A percentile compares a stretch with the other conserved stretches of the same genome.
Conservation (phyloP, 1,140 invertebrate species). For the Lasioglossum baleicum region DNA sequence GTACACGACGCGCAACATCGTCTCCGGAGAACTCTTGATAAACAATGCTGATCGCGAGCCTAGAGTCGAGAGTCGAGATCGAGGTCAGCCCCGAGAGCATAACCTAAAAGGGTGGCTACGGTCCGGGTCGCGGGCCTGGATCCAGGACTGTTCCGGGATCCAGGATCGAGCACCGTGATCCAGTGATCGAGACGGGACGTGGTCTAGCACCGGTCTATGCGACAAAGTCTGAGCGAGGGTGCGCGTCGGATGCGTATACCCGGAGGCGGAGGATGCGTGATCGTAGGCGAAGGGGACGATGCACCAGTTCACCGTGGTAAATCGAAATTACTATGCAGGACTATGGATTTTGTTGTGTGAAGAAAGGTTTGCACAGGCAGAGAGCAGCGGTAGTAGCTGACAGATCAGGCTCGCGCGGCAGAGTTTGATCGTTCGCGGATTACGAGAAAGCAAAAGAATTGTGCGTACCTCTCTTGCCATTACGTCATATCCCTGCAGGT, state of each 20-base stretch:
- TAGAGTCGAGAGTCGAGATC: not conserved
- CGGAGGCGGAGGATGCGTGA: not conserved
- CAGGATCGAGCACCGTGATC: not conserved
- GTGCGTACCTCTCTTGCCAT: slow-evolving; percentile 81
- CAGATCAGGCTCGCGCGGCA: too few species aligned
- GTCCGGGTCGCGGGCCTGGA: not conserved
- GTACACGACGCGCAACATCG: too few species aligned
- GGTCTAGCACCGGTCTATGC: not conserved
- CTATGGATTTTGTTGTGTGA: too few species aligned
- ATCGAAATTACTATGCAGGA: too few species aligned
- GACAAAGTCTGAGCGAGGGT: not conserved
- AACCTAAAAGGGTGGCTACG: not conserved
- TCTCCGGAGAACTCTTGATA: not conserved
- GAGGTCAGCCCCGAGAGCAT: not conserved
- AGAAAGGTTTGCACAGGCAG: too few species aligned
- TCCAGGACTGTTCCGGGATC: too few species aligned
- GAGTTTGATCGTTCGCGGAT: too few species aligned
- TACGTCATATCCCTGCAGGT: slow-evolving; percentile 81
- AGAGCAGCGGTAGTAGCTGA: too few species aligned
- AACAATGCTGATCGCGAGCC: not conserved
- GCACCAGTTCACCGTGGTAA: too few species aligned
- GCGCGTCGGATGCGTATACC: slow-evolving; percentile 3
- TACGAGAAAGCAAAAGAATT: slow-evolving; percentile 27
- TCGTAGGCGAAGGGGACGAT: too few species aligned
- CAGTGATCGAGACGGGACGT: too few species aligned